phyloP scores from a whole-genome alignment of 1,140 invertebrate species.

The Lepidurus packardi region DNA sequence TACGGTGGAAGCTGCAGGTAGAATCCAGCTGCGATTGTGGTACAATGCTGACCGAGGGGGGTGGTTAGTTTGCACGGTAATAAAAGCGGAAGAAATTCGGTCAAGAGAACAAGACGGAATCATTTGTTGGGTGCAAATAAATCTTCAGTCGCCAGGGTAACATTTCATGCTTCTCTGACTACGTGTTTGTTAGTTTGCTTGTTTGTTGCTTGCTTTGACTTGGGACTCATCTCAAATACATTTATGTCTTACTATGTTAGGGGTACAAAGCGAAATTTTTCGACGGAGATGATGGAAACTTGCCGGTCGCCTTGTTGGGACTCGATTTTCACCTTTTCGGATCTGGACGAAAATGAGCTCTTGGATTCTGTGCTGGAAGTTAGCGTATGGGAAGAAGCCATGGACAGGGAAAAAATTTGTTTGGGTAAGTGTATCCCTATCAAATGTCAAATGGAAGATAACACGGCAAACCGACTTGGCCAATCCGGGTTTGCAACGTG shows the following conservation, averaged over 20 bases:
- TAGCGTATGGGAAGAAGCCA: slow-evolving; percentile 76
- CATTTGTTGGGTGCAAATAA: slow-evolving; percentile 9
- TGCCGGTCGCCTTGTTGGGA: slow-evolving; percentile 84
- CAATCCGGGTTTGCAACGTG: too few relatives aligned
- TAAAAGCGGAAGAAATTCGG: slow-evolving; percentile 75
- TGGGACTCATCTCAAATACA: neutral
- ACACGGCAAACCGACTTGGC: neutral
- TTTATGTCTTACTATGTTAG: slow-evolving; percentile 47
- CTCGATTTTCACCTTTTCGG: slow-evolving; percentile 73
- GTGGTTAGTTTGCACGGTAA: slow-evolving; percentile 65
- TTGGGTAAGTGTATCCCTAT: slow-evolving; percentile 51
- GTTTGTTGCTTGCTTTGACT: neutral
- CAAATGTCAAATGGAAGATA: slow-evolving; percentile 38
- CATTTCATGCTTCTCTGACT: neutral
- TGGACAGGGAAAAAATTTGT: slow-evolving; percentile 72
- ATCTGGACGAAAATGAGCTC: slow-evolving; percentile 66
- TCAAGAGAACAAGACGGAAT: slow-evolving; percentile 56
- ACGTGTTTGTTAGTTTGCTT: neutral
- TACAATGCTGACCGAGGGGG: slow-evolving; percentile 74
- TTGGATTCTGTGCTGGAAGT: slow-evolving; percentile 74
- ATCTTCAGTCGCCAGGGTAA: slow-evolving; percentile 25
- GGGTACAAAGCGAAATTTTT: slow-evolving; percentile 49
- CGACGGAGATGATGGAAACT: slow-evolving; percentile 72
- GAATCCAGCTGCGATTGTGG: slow-evolving; percentile 78
- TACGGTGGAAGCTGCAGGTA: slow-evolving; percentile 48